Base-by-base conservation (phyloP, 2,888 invertebrate species). In the Pristionchus exspectatus region DNA sequence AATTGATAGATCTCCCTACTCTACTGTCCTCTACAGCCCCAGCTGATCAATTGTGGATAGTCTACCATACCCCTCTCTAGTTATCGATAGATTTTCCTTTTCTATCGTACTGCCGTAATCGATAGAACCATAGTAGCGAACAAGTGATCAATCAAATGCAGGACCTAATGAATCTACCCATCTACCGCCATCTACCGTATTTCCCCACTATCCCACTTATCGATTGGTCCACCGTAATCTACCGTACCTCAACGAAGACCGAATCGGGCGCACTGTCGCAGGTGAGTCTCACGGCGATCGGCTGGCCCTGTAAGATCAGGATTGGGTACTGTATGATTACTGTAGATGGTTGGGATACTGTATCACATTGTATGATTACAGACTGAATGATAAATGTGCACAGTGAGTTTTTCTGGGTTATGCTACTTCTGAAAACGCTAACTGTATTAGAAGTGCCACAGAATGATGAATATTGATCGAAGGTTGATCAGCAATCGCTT, bases 161-260 rank as follows among this genome's bases (percentile, higher is more conserved):
- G 38, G 2, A 38, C 38, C 14, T 21, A 59, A 2, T 59, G 14
- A 1, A 59, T 59, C 59, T 1, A n/a, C n/a, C n/a, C n/a, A 59
- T 59, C 59, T 59, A 18, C 21, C n/a, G n/a, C 59, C 14, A 14
- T 21, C 14, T 69, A n/a, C 27, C 69, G 44, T 50, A 27, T 27
- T 0, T 69, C 27, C 69, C 27, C 69, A 5, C 30, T 83, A 27
- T 24, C 33, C 14, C 33, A 21, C 10, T 30, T 56, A 50, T 50
- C 44, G 10, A 50, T 50, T 50, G 44, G 9, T 50, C 44, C 12
- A 50, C 44, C 44, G 44, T 50, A 50, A 50, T 50, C 44, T 0
- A 66, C 66, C 38, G 77, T 59, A 95, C 92, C 92, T 94, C 94
- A 56, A 94, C 38, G 91, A 95, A 94, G 7, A 94, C 91, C 21